These are phyloP conservation scores for Pangasius djambal DNA, from an alignment of 2,797 vertebrate genomes.

Conservation along the genomic window DNA sequence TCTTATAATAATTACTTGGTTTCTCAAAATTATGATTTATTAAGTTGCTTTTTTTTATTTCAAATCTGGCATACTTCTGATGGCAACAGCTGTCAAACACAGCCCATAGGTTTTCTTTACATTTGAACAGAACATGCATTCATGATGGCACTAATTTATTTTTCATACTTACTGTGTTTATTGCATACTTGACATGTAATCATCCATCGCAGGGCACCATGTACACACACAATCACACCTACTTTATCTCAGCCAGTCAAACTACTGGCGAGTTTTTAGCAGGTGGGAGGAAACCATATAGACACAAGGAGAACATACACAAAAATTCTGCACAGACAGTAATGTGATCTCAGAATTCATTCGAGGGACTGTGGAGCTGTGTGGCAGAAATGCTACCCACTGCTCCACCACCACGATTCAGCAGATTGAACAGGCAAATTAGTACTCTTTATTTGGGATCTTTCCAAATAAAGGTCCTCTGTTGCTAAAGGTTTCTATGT, in stretches of 20 bases:
- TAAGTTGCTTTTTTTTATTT: background rate
- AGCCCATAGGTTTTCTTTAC: background rate
- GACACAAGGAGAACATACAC: background rate
- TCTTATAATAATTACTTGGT: background rate
- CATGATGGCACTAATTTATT: background rate
- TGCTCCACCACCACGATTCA: too few relatives aligned
- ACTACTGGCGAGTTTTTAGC: background rate
- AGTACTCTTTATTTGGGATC: slow-evolving; percentile 19
- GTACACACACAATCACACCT: background rate
- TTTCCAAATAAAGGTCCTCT: background rate
- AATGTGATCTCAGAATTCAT: background rate
- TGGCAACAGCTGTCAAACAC: background rate
- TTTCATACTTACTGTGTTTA: background rate
- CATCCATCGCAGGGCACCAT: background rate
- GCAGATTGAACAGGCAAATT: slow-evolving; percentile 9
- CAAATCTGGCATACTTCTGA: background rate
- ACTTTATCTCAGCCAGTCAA: background rate
- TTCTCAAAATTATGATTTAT: background rate
- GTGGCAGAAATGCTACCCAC: slow-evolving; percentile 9
- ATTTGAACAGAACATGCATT: background rate
- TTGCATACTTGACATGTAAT: background rate
- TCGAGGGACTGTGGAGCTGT: background rate
- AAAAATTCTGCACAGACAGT: background rate
- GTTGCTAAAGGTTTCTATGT: background rate
- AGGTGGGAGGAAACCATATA: background rate